phyloP scores from a whole-genome alignment of 2,888 invertebrate species.

The Drosophila eohydei region DNA sequence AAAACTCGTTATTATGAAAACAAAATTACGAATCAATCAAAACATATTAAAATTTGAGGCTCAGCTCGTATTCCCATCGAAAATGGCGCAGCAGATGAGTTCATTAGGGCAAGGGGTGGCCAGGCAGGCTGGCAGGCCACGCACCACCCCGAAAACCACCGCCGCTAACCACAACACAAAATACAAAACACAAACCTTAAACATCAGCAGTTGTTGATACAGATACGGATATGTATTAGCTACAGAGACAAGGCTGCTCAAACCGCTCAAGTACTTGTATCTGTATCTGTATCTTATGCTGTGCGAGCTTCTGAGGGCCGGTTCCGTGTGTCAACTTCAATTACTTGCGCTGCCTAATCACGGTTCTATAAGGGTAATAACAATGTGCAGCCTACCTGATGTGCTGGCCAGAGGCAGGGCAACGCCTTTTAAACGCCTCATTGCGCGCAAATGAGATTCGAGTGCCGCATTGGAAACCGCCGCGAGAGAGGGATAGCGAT shows the following conservation, averaged over 20 bases:
- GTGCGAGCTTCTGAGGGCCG: slow-evolving; percentile 20
- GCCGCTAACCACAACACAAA: slow-evolving; percentile 31
- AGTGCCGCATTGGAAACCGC: slow-evolving; percentile 10
- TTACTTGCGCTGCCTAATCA: slow-evolving; percentile 71
- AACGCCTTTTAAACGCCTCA: slow-evolving; percentile 71
- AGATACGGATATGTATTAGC: slow-evolving; percentile 20
- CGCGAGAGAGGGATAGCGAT: slow-evolving; percentile 32
- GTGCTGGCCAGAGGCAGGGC: slow-evolving; percentile 35
- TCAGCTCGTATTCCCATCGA: slow-evolving; percentile 78
- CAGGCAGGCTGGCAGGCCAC: slow-evolving; percentile 3
- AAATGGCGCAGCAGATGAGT: slow-evolving; percentile 47
- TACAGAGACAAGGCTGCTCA: slow-evolving; percentile 23
- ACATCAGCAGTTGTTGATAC: slow-evolving; percentile 16
- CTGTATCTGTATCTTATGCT: slow-evolving; percentile 32
- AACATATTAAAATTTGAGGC: slow-evolving; percentile 79
- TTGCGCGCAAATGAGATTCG: slow-evolving; percentile 20
- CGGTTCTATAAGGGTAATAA: slow-evolving; percentile 68
- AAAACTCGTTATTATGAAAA: slow-evolving; percentile 61
- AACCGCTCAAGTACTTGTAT: slow-evolving; percentile 36
- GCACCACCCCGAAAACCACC: slow-evolving; percentile 29
- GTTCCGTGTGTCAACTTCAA: slow-evolving; percentile 54
- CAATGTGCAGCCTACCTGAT: slow-evolving; percentile 53
- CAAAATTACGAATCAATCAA: slow-evolving; percentile 82
- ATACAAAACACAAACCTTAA: slow-evolving; percentile 19
- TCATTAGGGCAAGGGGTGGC: slow-evolving; percentile 37